Percentiles rank a stretch among this genome's conserved stretches.
Evolutionary conservation across 2,113 vertebrate species (phyloP).

Genomic region (Ptychochromis oligacanthus): DNA sequence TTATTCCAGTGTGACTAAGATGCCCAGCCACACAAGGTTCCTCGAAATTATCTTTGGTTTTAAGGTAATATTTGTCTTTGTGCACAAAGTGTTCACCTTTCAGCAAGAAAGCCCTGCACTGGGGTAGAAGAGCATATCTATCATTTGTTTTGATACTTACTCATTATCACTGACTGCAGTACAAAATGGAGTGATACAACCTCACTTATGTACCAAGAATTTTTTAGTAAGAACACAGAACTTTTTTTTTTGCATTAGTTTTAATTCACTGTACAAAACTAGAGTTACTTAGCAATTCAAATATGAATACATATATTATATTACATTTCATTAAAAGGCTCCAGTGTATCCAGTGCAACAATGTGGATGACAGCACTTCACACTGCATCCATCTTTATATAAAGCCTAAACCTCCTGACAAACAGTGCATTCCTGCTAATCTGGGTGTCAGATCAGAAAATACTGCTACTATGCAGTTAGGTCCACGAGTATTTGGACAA

Average conservation of each 20-base stretch:
- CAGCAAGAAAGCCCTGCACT: neutral
- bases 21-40: neutral
- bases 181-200: no score
- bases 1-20: neutral
- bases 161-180: neutral
- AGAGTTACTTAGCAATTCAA: neutral
- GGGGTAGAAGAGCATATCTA: neutral
- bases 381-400: neutral
- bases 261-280: neutral
- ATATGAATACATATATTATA: neutral
- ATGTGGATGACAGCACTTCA: neutral
- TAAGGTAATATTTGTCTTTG: neutral
- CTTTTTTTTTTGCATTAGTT: neutral
- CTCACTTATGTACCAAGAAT: neutral
- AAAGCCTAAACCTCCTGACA: neutral
- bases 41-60: slow-evolving; percentile 9
- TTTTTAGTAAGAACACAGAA: neutral
- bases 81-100: slow-evolving; percentile 1
- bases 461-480: neutral
- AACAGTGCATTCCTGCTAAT: neutral
- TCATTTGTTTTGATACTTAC: neutral
- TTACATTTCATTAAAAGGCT: neutral
- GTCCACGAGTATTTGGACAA: no score
- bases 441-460: neutral
- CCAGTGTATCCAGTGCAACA: neutral